Evolutionary conservation across 2,797 vertebrate genomes (phyloP).

Genomic region (Botia kubotai): DNA sequence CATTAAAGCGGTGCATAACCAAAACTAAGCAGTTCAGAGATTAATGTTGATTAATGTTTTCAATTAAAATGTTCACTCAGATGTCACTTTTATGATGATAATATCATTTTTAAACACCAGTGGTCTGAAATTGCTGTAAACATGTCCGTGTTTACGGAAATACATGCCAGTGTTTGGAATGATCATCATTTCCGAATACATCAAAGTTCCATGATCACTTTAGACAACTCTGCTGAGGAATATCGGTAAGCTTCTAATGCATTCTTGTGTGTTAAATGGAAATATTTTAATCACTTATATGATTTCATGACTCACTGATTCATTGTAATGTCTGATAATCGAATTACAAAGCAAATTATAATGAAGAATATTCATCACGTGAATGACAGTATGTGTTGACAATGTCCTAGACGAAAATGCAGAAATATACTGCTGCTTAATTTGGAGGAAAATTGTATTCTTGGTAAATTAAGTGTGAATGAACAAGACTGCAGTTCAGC

Average conservation of each 20-base stretch:
- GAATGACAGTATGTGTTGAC: constrained; percentile 25
- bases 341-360: constrained; percentile 34
- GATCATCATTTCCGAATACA: not conserved
- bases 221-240: not conserved
- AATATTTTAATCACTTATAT: not conserved
- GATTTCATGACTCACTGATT: constrained; percentile 17
- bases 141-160: not conserved
- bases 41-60: not conserved
- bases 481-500: not conserved
- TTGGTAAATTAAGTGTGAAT: constrained; percentile 37
- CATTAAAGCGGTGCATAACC: not conserved
- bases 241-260: not conserved
- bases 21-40: not conserved
- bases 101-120: not conserved
- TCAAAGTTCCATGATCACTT: not conserved
- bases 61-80: not conserved
- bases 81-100: not conserved
- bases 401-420: constrained; percentile 8
- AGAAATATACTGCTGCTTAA: constrained; percentile 29
- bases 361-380: not conserved
- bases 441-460: constrained; percentile 33
- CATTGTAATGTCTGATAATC: constrained; percentile 29
- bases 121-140: not conserved
- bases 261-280: constrained; percentile 3
- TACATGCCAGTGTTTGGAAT: not conserved